phyloP scores from a whole-genome alignment of 2,797 vertebrate species.

The Cyprinella venusta region DNA sequence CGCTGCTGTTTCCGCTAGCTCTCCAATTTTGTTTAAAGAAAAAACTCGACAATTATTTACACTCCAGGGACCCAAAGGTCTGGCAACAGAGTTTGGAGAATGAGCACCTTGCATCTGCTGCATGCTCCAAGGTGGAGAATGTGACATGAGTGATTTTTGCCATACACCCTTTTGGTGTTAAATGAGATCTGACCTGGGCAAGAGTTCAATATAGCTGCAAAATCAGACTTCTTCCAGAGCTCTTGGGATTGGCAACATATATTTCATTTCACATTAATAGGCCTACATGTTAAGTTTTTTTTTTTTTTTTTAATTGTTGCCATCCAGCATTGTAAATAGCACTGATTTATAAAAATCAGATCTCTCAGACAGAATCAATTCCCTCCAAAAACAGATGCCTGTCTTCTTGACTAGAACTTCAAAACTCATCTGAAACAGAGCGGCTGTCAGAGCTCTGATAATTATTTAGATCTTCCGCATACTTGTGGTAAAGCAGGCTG shows the following conservation, averaged over 20 bases:
- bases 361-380: conserved; percentile 30
- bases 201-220: conserved; percentile 50
- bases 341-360: conserved; percentile 13
- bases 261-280: not conserved
- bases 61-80: conserved; percentile 64
- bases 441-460: conserved; percentile 55
- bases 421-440: conserved; percentile 47
- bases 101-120: conserved; percentile 69
- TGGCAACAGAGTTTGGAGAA: conserved; percentile 41
- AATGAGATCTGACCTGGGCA: conserved; percentile 61
- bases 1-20: conserved; percentile 59
- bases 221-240: conserved; percentile 21
- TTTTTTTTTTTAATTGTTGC: not conserved
- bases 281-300: not conserved
- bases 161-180: conserved; percentile 69
- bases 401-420: conserved; percentile 41
- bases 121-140: conserved; percentile 60
- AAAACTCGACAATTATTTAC: conserved; percentile 70
- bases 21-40: conserved; percentile 61
- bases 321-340: not conserved
- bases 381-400: conserved; percentile 18
- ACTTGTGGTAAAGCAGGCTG: conserved; percentile 44
- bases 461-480: conserved; percentile 59
- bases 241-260: not conserved
- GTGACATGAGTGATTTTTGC: conserved; percentile 71